Conservation (phyloP, 2,113 vertebrate species). For the Oreocharis arfaki region DNA sequence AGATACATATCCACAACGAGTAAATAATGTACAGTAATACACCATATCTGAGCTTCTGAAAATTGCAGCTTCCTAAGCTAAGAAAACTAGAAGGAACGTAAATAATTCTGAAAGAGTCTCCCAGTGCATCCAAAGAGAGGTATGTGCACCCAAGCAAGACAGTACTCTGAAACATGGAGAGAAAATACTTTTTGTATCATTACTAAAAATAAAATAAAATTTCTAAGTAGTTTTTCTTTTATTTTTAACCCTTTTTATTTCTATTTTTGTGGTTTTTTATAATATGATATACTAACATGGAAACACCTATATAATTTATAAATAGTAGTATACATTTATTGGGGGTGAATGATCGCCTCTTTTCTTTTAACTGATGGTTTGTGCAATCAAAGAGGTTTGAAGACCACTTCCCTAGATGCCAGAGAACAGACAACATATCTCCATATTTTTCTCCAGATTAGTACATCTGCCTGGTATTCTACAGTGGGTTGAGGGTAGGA, state of each 20-base stretch:
- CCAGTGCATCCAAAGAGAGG: neutral
- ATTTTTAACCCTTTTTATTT: neutral
- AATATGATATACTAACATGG: neutral
- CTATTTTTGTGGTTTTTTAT: neutral
- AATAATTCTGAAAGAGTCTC: neutral
- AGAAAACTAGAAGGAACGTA: neutral
- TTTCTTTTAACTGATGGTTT: neutral
- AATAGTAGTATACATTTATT: neutral
- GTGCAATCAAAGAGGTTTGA: neutral
- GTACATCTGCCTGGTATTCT: neutral
- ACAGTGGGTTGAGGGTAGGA: neutral
- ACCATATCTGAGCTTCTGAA: neutral
- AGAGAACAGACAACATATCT: neutral
- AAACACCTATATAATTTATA: neutral
- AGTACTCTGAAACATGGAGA: fast-evolving
- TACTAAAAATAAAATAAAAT: neutral
- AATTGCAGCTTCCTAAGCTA: neutral
- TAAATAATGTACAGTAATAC: neutral
- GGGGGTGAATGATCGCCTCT: neutral
- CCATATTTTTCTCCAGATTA: neutral
- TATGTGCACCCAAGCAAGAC: neutral
- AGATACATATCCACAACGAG: fast-evolving
- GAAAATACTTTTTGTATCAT: neutral
- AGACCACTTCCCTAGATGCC: neutral
- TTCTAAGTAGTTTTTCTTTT: neutral